Evolutionary conservation across 1,140 invertebrate genomes (phyloP).

Genomic region (Megathymus violae): DNA sequence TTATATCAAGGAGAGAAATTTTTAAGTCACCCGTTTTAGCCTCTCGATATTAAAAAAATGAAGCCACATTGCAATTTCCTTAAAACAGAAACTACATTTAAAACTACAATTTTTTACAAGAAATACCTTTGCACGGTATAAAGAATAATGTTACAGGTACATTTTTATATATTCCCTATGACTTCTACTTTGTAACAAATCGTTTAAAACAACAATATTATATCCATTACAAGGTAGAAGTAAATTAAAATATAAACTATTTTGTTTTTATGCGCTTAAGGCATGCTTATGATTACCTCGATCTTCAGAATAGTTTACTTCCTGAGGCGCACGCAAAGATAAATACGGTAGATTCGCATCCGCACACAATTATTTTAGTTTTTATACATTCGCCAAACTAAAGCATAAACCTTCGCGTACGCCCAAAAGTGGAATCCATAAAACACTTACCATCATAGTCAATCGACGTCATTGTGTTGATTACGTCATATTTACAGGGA

Average conservation of each 20-base stretch:
- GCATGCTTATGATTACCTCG: too few species aligned
- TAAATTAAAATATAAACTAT: conserved; percentile 23
- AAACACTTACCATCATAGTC: conserved; percentile 48
- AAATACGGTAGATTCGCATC: conserved; percentile 46
- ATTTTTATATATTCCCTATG: too few species aligned
- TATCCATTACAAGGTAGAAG: not conserved
- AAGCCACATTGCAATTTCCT: conserved; percentile 17
- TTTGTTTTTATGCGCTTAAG: not conserved
- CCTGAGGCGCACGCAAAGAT: conserved; percentile 61
- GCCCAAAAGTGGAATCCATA: conserved; percentile 42
- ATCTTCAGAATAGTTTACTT: conserved; percentile 42
- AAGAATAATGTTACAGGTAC: conserved; percentile 8
- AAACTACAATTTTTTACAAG: conserved; percentile 8
- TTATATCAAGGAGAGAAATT: conserved; percentile 1
- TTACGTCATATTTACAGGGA: conserved; percentile 72
- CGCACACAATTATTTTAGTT: conserved; percentile 34
- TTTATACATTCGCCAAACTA: conserved; percentile 41
- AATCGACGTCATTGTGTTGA: too few species aligned
- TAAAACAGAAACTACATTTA: conserved; percentile 17
- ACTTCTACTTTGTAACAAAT: conserved; percentile 5
- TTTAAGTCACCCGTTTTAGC: conserved; percentile 5
- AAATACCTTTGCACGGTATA: not conserved
- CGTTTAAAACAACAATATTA: not conserved
- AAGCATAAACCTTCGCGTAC: conserved; percentile 60
- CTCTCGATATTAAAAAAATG: conserved; percentile 27